Conservation (phyloP, 1,140 invertebrate genomes). For the Glossosoma conforme region DNA sequence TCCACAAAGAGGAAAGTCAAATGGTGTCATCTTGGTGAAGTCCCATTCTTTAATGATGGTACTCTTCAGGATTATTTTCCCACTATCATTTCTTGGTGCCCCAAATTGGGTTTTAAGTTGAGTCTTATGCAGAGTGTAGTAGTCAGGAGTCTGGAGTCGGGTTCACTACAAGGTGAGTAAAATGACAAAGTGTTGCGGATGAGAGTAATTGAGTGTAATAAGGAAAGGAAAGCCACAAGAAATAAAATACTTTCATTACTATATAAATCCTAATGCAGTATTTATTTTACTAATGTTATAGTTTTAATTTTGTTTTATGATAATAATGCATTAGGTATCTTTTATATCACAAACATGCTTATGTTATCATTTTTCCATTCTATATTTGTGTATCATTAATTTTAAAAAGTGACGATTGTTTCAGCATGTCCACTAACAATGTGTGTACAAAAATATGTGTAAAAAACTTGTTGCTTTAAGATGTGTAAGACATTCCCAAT, state of each 20-base stretch:
- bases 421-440: conserved; percentile 16
- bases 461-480: conserved; percentile 8
- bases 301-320: conserved; percentile 13
- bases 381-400: conserved; percentile 29
- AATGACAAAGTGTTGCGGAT: not conserved
- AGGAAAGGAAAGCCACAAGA: conserved; percentile 10
- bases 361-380: conserved; percentile 19
- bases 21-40: no score
- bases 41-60: no score
- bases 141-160: no score
- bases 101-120: no score
- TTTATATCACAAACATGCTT: conserved; percentile 32
- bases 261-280: conserved; percentile 31
- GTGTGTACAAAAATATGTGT: conserved; percentile 20
- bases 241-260: conserved; percentile 15
- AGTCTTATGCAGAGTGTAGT: no score
- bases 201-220: not conserved
- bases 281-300: conserved; percentile 22
- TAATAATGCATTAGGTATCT: conserved; percentile 30
- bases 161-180: no score
- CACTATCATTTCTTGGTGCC: no score
- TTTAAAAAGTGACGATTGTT: conserved; percentile 13
- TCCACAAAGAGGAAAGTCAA: no score
- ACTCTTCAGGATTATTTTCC: no score
- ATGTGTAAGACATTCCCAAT: conserved; percentile 5